Conservation (phyloP, 2,888 invertebrate species). For the Diarsia brunnea region DNA sequence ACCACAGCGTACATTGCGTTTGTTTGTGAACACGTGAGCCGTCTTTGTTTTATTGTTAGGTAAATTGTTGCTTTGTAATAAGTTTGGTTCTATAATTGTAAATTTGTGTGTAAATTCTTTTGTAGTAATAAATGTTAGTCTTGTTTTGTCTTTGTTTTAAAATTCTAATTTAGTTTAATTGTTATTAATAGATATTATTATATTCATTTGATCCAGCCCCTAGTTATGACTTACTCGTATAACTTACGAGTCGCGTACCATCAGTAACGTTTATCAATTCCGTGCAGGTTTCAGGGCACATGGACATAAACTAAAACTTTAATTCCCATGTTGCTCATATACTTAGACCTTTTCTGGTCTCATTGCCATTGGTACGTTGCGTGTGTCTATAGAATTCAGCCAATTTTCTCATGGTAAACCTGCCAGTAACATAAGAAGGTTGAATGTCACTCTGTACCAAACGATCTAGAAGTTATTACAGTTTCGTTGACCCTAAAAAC, state of each 20-base stretch:
- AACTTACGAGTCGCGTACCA: neutral
- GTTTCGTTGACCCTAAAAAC: conserved; percentile 29
- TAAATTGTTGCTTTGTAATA: no score
- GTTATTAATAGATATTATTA: no score
- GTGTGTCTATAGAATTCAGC: neutral
- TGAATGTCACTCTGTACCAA: conserved; percentile 1
- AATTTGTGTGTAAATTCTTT: no score
- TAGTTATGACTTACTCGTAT: no score
- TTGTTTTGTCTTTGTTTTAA: no score
- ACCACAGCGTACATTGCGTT: no score
- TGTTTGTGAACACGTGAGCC: no score
- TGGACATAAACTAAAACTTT: neutral
- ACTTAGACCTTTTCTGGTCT: neutral
- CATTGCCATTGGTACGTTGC: neutral
- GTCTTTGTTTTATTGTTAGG: no score
- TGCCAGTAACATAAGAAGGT: neutral
- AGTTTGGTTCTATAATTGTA: no score
- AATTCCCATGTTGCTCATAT: neutral
- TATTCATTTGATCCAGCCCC: no score
- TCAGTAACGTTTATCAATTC: neutral
- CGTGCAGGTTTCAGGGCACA: neutral
- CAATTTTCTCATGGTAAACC: neutral
- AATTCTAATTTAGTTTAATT: no score
- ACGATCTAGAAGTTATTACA: conserved; percentile 31
- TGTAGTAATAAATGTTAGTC: no score